Evolutionary conservation across 2,888 invertebrate species (phyloP).

Genomic region (Geotrupes spiniger): DNA sequence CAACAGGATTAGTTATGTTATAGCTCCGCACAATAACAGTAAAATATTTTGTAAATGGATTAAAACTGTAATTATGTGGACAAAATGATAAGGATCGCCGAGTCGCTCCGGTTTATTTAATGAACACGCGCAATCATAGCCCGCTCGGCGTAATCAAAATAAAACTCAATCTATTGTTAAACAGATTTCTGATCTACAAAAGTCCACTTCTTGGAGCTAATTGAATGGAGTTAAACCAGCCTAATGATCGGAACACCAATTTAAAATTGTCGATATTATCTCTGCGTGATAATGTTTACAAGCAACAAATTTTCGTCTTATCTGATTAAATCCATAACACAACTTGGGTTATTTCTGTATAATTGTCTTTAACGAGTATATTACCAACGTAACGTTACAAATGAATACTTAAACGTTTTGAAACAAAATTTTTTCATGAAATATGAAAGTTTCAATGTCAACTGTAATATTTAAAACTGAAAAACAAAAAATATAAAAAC

Average conservation of each 20-base stretch:
- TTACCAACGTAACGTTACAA: too few relatives aligned
- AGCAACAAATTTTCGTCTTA: constrained; percentile 34
- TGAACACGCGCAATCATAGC: neutral
- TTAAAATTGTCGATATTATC: constrained; percentile 24
- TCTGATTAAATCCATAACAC: constrained; percentile 27
- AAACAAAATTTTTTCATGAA: too few relatives aligned
- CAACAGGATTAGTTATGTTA: too few relatives aligned
- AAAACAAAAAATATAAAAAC: too few relatives aligned
- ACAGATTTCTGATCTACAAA: constrained; percentile 16
- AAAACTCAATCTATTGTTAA: constrained; percentile 5
- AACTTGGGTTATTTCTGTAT: too few relatives aligned
- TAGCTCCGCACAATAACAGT: neutral
- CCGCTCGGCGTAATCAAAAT: neutral
- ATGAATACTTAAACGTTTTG: too few relatives aligned
- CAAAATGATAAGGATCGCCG: neutral
- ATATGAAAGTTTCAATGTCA: too few relatives aligned
- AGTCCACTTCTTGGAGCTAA: constrained; percentile 14
- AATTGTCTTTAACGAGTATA: too few relatives aligned
- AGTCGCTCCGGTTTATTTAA: constrained; percentile 4
- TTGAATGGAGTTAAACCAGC: constrained; percentile 22
- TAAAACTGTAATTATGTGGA: constrained; percentile 3
- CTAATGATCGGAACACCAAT: constrained; percentile 23
- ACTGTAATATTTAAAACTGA: too few relatives aligned
- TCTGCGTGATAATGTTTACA: constrained; percentile 30
- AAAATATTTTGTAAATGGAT: constrained; percentile 7